Evolutionary conservation across 2,113 vertebrate genomes (phyloP), one percentile per base, ranked within the genome.

Genomic region (Rhea americana): DNA sequence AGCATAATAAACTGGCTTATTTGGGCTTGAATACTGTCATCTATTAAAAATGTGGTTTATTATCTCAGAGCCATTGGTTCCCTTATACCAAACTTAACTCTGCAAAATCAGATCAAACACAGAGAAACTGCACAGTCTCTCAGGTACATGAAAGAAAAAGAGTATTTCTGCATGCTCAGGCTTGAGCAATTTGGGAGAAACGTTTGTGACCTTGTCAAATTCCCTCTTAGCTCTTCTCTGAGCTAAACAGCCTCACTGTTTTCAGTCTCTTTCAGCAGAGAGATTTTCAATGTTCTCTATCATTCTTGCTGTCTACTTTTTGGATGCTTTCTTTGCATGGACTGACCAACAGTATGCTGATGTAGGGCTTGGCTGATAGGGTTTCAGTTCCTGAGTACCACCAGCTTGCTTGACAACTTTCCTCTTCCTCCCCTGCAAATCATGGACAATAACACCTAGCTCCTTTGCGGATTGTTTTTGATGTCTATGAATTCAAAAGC

Each of bases 301-400:
- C 17, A 24, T 9, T 32, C 30, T 21, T 45, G 14, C 35, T n/a
- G 30, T 10, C 28, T 85, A 3, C 8, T 58, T 85, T 70, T 82
- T n/a, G 13, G 1, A 26, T 13, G 6, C 13, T 71, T 74, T 71
- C 39, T 72, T 75, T 43, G 8, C n/a, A 21, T 0, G 0, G 18
- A 26, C 41, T 85, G 67, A 11, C 3, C 2, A 55, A 10, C 26
- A 84, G 32, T 41, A 65, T 0, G 1, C 17, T 74, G 61, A 50
- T 61, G 55, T 22, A 35, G 59, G 35, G 47, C 19, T 53, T 66
- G 37, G 43, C 55, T 3, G 0, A 37, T 2, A 65, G 13, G 16
- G 1, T 72, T 92, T 93, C 1, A 1, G 39, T 25, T 81, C 65
- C 47, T 53, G 17, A 80, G 16, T 70, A 53, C 22, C 32, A 82